Base-by-base conservation (phyloP, 2,797 vertebrate species). In the Sphaeramia orbicularis region DNA sequence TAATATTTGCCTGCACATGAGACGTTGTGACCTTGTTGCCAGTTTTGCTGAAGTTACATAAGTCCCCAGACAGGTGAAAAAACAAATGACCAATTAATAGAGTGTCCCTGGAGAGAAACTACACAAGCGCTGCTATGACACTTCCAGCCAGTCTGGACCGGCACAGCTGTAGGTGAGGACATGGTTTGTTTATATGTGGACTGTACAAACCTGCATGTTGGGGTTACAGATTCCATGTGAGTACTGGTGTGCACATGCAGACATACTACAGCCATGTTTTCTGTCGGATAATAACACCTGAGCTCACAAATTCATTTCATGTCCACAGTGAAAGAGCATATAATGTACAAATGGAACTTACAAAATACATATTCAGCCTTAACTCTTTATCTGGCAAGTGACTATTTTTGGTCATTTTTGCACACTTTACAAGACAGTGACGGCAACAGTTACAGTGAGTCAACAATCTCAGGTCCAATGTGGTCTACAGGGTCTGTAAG, bases 1-100 rank as follows among this genome's bases (percentile, higher is more conserved):
- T 27, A 47, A 67, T 68, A 50, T 79, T 70, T 79, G 61, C 49
- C 57, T 49, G 60, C 6, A 16, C 12, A 36, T 64, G 61, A 68
- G 53, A 79, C 56, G 59, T 52, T 68, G 32, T 83, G 80, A 85
- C 76, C 79, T 80, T 50, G 65, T 51, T 78, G 80, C 55, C 65
- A 54, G 71, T 82, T 76, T 78, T 27, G 55, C 50, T 0, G 37
- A 35, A 47, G 69, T 91, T 89, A 77, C 43, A 64, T 84, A 90
- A 91, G 4, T 69, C 63, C 40, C 24, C 60, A 74, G 83, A 80
- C 89, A 87, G 87, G 84, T 86, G 76, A 78, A 80, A 88, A 82
- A 90, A 88, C 84, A 89, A 85, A 78, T 65, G 78, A 73, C 63
- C 78, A 83, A 89, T 86, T 89, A 90, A 56, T 62, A 14, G 68